These are phyloP conservation scores for Tiliacea aurago DNA, from an alignment of 2,888 invertebrate genomes.

Conservation along the genomic window DNA sequence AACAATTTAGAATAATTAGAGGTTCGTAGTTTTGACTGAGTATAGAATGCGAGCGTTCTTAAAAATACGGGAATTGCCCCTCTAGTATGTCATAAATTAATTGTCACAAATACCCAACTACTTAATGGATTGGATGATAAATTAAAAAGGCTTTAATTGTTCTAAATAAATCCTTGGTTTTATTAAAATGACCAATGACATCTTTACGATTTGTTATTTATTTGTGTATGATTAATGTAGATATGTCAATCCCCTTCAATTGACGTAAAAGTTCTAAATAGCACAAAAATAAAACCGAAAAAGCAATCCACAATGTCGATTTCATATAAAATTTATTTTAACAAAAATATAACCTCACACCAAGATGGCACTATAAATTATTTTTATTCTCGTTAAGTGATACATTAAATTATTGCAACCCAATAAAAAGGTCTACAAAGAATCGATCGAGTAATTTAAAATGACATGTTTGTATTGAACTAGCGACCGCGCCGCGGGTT, in stretches of 20 bases:
- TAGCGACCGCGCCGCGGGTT: slow-evolving; percentile 61
- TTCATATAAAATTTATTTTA: slow-evolving; percentile 39
- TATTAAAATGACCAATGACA: background rate
- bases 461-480: slow-evolving; percentile 70
- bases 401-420: slow-evolving; percentile 70
- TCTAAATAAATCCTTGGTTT: background rate
- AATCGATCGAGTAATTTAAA: slow-evolving; percentile 75
- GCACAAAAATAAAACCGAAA: slow-evolving; percentile 25
- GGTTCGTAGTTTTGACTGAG: no score
- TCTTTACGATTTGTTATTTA: slow-evolving; percentile 30
- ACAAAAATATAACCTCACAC: slow-evolving; percentile 53
- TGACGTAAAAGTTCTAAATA: slow-evolving; percentile 16
- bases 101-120: background rate
- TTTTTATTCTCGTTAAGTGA: slow-evolving; percentile 58
- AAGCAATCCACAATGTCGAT: slow-evolving; percentile 1
- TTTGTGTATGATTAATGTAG: background rate
- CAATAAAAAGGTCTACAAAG: slow-evolving; percentile 75
- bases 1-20: no score
- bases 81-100: no score
- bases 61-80: no score
- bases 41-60: no score
- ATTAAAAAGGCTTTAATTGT: background rate
- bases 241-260: background rate
- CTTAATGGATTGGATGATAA: background rate
- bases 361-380: slow-evolving; percentile 55